Evolutionary conservation across 2,113 vertebrate species (phyloP), one percentile per base, ranked within the genome.

Genomic region (Pterocles orientalis): DNA sequence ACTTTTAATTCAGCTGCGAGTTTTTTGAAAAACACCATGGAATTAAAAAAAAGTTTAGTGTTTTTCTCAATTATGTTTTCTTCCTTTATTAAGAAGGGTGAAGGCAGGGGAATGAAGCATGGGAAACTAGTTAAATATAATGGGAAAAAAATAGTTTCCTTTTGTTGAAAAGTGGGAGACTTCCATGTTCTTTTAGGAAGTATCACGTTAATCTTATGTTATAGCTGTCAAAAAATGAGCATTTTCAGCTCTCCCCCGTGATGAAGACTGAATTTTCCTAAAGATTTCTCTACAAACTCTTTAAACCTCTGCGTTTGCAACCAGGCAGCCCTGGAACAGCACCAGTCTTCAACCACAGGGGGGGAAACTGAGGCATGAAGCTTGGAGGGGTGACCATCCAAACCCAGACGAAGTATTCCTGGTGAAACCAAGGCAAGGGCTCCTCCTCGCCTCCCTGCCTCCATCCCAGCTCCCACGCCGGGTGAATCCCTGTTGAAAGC

Each of bases 141-240:
- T 4, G 31, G 41, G 14, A 10, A 69, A 72, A 75, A 75, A 54
- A 34, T 23, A 53, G 2, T 25, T 79, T 82, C 14, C 34, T 8
- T 6, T 31, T 71, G 18, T 11, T 61, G 41, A 81, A 64, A 48
- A 5, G 18, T 62, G 34, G 39, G 45, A 53, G 21, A 61, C 3
- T 72, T 64, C 14, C 3, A 25, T 36, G 4, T 75, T 85, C 24
- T 50, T 57, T 79, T 31, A 39, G 47, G 64, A 81, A 87, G 5
- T 6, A 20, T 45, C 31, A n/a, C 1, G 0, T 33, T 47, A 23
- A 29, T 31, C 25, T 69, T 1, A 0, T 50, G 9, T 28, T 76
- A 8, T 12, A 6, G 12, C 41, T 75, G 24, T 57, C 26, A 24
- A 54, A 33, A 75, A 80, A 78, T 9, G 3, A 75, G 8, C 10